Evolutionary conservation across 2,888 invertebrate genomes (phyloP), one percentile per base, ranked within the genome.

Genomic region (Eupithecia subumbrata): DNA sequence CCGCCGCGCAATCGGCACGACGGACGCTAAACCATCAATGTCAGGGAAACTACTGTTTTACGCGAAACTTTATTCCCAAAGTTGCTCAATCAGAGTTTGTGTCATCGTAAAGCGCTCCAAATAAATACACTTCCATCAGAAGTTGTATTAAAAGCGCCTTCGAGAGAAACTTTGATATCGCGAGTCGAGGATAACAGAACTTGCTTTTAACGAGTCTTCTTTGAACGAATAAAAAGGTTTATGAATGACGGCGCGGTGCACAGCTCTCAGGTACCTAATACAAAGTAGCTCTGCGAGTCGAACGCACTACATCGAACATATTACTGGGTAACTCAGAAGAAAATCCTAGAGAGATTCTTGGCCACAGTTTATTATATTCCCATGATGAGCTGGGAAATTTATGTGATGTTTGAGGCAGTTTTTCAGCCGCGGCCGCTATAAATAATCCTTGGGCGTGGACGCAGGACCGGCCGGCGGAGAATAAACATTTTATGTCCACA

Each of bases 401-500:
- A 67, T 77, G 72, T 74, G 64, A 45, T 74, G 72, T 77, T 66
- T 74, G 73, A 77, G 78, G 81, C 78, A 81, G 81, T 80, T 81
- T 80, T 81, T 81, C 78, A 76, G 77, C 68, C 22, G n/a, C 43
- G 43, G 78, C 72, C 73, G 76, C 77, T 72, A 82, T 81, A 81
- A 81, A 81, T 81, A 77, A 82, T 80, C 78, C 78, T 77, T 64
- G 74, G 71, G 75, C 73, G 76, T 71, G 73, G 73, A 64, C 56
- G 56, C 56, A 73, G 60, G 69, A 68, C 72, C 74, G 67, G 78
- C 12, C 66, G 66, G 74, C 73, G 73, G 78, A 80, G 78, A 81
- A 79, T 81, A 78, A 78, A 79, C 76, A 76, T 72, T 72, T 73
- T 75, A 75, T 73, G 73, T 74, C 73, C 73, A 48, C 69, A 69